Evolutionary conservation across 2,888 invertebrate species (phyloP), one percentile per base, ranked within the genome.

Genomic region (Tetanocera ferruginea): DNA sequence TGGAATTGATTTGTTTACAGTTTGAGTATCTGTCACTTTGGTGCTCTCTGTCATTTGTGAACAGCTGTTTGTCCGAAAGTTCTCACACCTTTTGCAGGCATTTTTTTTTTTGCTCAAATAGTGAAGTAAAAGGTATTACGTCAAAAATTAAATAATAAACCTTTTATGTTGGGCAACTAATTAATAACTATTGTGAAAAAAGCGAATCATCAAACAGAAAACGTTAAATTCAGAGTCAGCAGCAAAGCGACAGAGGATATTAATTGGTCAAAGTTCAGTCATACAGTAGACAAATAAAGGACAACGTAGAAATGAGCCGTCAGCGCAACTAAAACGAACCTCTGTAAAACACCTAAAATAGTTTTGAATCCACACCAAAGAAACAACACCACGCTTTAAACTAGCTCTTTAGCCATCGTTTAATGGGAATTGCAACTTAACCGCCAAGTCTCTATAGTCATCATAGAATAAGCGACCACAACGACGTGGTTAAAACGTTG

Each of bases 111-210:
- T 19, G 75, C 70, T 52, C 80, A 77, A 73, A 73, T 79, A 77
- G 57, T 74, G 43, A 51, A 62, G 2, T 49, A 66, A 71, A 60
- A 79, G 62, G 62, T 28, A 49, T 81, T 81, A 81, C 80, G 81
- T 81, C 77, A 62, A 66, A 77, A 71, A 76, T n/a, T 19, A 76
- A 78, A 62, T 60, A 72, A 11, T 43, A 28, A 80, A 75, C 64
- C 76, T 77, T 78, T 79, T 76, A 78, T 60, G 25, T 60, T 60
- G 57, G 31, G n/a, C 64, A 49, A 43, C 19, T 5, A 49, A 14
- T 19, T 69, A 43, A 9, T 14, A 43, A 69, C 14, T 43, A 28
- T 69, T 23, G 19, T 14, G 9, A 69, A 69, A 49, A 69, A 31
- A 5, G 5, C 6, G 31, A 25, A 64, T 14, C 25, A 19, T 11